Percentiles rank a stretch among this genome's conserved stretches.
phyloP scores from a whole-genome alignment of 2,113 vertebrate genomes.

The Donacobius atricapilla region DNA sequence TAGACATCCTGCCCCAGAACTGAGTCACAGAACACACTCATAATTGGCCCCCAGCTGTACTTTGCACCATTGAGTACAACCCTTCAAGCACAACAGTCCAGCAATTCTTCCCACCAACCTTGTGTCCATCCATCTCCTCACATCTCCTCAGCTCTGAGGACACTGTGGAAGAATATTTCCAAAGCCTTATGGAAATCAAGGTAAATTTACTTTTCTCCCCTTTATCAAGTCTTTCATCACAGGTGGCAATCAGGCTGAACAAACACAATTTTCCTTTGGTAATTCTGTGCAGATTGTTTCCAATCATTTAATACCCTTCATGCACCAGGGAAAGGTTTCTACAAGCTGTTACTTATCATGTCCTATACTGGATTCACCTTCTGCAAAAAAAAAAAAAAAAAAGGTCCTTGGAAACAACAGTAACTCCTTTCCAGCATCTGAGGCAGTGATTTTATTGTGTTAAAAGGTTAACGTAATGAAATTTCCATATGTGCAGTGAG shows the following conservation, averaged over 20 bases:
- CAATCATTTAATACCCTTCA: background rate
- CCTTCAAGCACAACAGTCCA: background rate
- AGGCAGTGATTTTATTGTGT: background rate
- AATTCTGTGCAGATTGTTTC: background rate
- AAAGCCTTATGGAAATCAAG: background rate
- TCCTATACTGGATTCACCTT: background rate
- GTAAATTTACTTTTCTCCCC: background rate
- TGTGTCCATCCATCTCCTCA: background rate
- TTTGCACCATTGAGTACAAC: background rate
- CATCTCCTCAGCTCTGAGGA: background rate
- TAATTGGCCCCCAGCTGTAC: background rate
- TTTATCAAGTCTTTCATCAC: background rate
- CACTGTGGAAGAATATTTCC: background rate
- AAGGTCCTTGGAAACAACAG: background rate
- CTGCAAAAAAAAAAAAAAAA: background rate
- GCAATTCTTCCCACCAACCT: background rate
- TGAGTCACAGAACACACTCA: background rate
- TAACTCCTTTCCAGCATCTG: background rate
- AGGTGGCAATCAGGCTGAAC: background rate
- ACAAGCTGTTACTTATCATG: background rate
- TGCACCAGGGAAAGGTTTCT: background rate
- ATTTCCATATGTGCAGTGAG: background rate
- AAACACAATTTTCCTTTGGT: background rate
- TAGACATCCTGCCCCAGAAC: background rate
- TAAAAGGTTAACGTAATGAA: background rate